Evolutionary conservation across 2,888 invertebrate species (phyloP).

Genomic region (Drosophila rubida): DNA sequence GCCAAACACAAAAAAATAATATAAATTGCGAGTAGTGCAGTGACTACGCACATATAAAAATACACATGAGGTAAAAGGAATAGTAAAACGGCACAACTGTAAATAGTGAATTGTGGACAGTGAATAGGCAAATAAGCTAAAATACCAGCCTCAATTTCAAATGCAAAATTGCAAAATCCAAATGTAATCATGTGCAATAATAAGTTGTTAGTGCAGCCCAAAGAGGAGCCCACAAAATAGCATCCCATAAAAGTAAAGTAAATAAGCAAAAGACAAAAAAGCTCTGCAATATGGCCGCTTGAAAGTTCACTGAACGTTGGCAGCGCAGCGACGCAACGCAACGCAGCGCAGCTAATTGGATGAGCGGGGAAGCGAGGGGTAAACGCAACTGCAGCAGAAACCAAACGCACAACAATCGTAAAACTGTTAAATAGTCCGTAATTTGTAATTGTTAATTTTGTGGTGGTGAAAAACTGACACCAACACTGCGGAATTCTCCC

Average conservation of each 20-base stretch:
- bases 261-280: background rate
- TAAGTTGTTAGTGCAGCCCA: slow-evolving; percentile 35
- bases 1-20: slow-evolving; percentile 10
- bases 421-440: slow-evolving; percentile 38
- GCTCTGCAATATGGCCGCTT: slow-evolving; percentile 46
- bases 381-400: background rate
- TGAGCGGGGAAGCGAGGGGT: background rate
- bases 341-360: slow-evolving; percentile 32
- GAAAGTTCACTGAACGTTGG: slow-evolving; percentile 69
- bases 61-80: slow-evolving; percentile 33
- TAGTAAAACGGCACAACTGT: slow-evolving; percentile 16
- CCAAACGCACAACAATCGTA: slow-evolving; percentile 29
- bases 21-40: slow-evolving; percentile 12
- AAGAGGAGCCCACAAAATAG: slow-evolving; percentile 41
- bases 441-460: slow-evolving; percentile 3
- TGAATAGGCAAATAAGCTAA: slow-evolving; percentile 15
- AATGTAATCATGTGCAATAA: slow-evolving; percentile 56
- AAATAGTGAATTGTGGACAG: slow-evolving; percentile 7
- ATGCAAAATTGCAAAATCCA: slow-evolving; percentile 34
- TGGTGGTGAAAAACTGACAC: slow-evolving; percentile 35
- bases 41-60: slow-evolving; percentile 39
- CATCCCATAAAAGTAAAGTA: slow-evolving; percentile 33
- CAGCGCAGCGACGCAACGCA: slow-evolving; percentile 28
- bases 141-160: slow-evolving; percentile 30
- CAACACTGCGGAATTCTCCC: slow-evolving; percentile 59